Evolutionary conservation across 2,797 vertebrate genomes (phyloP), one percentile per base, ranked within the genome.

Genomic region (Brachyalestes nurse): DNA sequence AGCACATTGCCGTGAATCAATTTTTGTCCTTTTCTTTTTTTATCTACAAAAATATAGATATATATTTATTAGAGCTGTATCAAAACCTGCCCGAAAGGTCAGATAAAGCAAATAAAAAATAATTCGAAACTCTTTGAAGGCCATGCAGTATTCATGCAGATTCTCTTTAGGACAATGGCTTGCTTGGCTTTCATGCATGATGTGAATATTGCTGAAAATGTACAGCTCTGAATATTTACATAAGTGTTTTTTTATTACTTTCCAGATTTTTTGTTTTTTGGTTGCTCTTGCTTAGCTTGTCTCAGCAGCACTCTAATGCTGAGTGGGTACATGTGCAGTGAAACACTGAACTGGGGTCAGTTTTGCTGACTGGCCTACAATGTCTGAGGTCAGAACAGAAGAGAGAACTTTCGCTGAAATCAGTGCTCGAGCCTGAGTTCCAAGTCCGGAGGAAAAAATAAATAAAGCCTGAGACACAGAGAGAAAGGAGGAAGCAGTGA

Each of bases 131-230:
- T 91, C 67, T 75, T 86, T 89, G 90, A 94, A 94, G 91, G 91
- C 91, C 93, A 93, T 95, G 93, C 94, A 91, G 91, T 89, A 89
- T 88, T 87, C 93, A 93, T 94, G 93, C 94, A 90, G 86, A 88
- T 92, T 88, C 57, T 45, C 49, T 40, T 49, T 23, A 28, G 89
- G 83, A 93, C 70, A 38, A 79, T 49, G 57, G 65, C 57, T 81
- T 72, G 71, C 64, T 78, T 81, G 62, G 60, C 55, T 69, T 78
- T 84, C 86, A 88, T 86, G 86, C 85, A 71, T 45, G 62, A 80
- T 28, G 38, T 61, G 40, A 42, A 64, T 78, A 67, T 74, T 65
- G 34, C 73, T 71, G 55, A 51, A 42, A 53, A 67, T 64, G 51
- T 80, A 82, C 75, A 83, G 12, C 62, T 72, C 57, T 25, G 67